Conservation (phyloP, 2,888 invertebrate genomes). For the Ommatoiulus sabulosus region DNA sequence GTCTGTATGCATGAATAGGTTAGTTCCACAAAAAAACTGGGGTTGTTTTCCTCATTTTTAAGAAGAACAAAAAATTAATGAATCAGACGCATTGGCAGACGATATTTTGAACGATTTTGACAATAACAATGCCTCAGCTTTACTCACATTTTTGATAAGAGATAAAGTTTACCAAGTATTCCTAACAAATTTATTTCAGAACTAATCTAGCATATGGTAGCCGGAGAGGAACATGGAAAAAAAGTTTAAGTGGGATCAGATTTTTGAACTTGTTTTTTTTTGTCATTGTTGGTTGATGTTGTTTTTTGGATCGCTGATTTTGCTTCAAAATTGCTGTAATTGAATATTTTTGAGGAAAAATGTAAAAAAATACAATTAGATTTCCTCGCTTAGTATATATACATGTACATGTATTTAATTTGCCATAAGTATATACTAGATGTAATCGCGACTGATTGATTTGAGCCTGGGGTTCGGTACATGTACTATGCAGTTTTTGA, state of each 20-base stretch:
- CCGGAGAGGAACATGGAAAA: neutral
- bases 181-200: neutral
- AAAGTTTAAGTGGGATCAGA: neutral
- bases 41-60: conserved; percentile 21
- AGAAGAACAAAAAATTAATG: neutral
- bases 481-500: conserved; percentile 6
- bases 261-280: neutral
- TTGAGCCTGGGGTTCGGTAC: neutral
- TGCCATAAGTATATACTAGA: no score
- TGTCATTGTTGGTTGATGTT: neutral
- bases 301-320: neutral
- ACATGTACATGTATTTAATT: neutral
- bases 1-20: conserved; percentile 39
- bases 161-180: neutral
- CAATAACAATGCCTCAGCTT: neutral
- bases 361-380: no score
- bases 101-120: neutral
- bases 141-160: neutral
- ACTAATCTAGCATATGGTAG: neutral
- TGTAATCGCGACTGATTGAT: no score
- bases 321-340: neutral
- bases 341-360: neutral
- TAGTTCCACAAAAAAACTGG: neutral
- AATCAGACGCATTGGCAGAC: neutral
- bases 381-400: no score